Base-by-base conservation (phyloP, 1,140 invertebrate species). In the Cryptotermes secundus region DNA sequence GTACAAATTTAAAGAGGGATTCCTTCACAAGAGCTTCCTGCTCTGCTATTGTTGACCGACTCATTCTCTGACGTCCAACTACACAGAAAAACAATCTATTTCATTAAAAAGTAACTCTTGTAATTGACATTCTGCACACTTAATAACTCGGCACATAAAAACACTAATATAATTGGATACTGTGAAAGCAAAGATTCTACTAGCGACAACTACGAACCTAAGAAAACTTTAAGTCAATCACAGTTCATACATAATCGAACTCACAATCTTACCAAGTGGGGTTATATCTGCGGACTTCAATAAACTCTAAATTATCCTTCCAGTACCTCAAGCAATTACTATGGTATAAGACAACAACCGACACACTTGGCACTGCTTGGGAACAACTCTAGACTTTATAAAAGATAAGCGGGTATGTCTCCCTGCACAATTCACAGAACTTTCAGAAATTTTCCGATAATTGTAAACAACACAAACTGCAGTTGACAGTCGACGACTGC, bases 21-120 rank as follows among this genome's bases (percentile, higher is more conserved):
- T 94, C 93, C 89, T 95, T 96, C n/a, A 96, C 94, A 86, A 94
- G 90, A 82, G 92, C 93, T 89, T 96, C 93, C 88, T 95, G 94
- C 86, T 95, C 93, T 84, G 93, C 93, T 36, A 84, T 72, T 42
- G 83, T 79, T 49, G 83, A 22, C 22, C 65, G 72, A 72, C 72
- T 84, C 83, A 84, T 84, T 84, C n/a, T 84, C 34, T 79, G 35
- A 42, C 80, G 34, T 81, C 80, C 34, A 36, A 36, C 34, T 81
- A 26, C 80, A 36, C 80, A 26, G 14, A 35, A n/a, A n/a, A 35
- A 81, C 24, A 26, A 81, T 14, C 24, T 24, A 16, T 80, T 49
- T 49, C 16, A 49, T 49, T 49, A 49, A 49, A 22, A 72, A 31
- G 2, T 31, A 31, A 22, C 6, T 9, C 59, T 6, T 31, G 9